Evolutionary conservation across 92 coral and sea anemone species (phyloP).

Genomic region (Porites cylindrica): DNA sequence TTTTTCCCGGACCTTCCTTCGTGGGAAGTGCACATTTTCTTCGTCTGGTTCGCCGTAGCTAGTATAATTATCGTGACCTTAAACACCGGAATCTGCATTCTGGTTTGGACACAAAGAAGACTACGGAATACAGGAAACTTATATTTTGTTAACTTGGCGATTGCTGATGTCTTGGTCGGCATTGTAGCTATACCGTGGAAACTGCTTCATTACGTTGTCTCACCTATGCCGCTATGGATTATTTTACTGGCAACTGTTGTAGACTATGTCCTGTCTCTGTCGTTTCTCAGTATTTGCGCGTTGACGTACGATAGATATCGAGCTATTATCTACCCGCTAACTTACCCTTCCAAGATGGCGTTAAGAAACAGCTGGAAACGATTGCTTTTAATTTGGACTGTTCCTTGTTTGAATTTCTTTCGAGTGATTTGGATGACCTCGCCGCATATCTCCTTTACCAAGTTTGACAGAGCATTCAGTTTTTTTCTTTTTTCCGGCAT

Average conservation of each 20-base stretch:
- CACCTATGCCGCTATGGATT: conserved; percentile 34
- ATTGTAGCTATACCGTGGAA: conserved; percentile 63
- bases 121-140: conserved; percentile 43
- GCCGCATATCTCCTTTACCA: conserved; percentile 14
- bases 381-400: conserved; percentile 20
- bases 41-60: conserved; percentile 24
- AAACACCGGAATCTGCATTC: conserved; percentile 35
- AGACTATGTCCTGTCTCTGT: conserved; percentile 37
- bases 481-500: conserved; percentile 29
- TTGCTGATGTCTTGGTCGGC: conserved; percentile 60
- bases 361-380: conserved; percentile 22
- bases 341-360: conserved; percentile 29
- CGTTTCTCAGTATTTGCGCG: conserved; percentile 58
- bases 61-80: conserved; percentile 19
- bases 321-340: conserved; percentile 54
- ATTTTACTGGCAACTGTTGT: conserved; percentile 6
- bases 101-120: conserved; percentile 36
- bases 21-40: neutral
- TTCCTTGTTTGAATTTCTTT: conserved; percentile 45
- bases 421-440: conserved; percentile 40
- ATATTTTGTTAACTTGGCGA: conserved; percentile 42
- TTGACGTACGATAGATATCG: conserved; percentile 51
- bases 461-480: conserved; percentile 17
- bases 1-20: neutral
- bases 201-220: conserved; percentile 6